These are phyloP conservation scores for Odobenus rosmarus DNA, from an alignment of 2,113 vertebrate species.

Conservation along the genomic window DNA sequence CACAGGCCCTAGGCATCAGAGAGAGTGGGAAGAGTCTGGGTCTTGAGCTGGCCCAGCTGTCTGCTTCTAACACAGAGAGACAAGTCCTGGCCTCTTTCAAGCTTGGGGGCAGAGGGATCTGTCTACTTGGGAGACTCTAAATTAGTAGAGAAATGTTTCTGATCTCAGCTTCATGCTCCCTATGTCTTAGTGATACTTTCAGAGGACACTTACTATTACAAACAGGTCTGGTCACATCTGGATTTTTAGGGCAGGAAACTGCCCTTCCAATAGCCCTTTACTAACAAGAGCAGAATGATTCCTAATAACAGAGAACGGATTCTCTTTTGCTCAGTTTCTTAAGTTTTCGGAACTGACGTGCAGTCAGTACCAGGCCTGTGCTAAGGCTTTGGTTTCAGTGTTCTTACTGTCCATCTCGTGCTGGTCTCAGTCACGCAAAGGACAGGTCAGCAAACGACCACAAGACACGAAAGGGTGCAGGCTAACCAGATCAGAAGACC, in stretches of 20 bases:
- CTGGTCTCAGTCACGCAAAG: slow-evolving; percentile 50
- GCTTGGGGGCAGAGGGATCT: neutral
- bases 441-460: slow-evolving; percentile 32
- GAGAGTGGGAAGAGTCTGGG: neutral
- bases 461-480: neutral
- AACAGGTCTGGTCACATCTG: slow-evolving; percentile 30
- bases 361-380: neutral
- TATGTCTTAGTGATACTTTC: neutral
- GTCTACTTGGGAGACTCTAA: slow-evolving; percentile 46
- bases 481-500: slow-evolving; percentile 12
- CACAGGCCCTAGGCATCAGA: neutral
- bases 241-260: slow-evolving; percentile 57
- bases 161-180: slow-evolving; percentile 10
- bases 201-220: neutral
- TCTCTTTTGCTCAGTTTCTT: neutral
- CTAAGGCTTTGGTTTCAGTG: slow-evolving; percentile 34
- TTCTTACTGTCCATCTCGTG: neutral
- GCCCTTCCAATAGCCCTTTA: slow-evolving; percentile 72
- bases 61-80: neutral
- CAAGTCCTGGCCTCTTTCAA: neutral
- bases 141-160: neutral
- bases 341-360: neutral
- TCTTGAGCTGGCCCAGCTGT: neutral
- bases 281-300: neutral
- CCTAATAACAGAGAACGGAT: slow-evolving; percentile 25